Evolutionary conservation across 2,113 vertebrate genomes (phyloP), one percentile per base, ranked within the genome.

Genomic region (Gallinago media): DNA sequence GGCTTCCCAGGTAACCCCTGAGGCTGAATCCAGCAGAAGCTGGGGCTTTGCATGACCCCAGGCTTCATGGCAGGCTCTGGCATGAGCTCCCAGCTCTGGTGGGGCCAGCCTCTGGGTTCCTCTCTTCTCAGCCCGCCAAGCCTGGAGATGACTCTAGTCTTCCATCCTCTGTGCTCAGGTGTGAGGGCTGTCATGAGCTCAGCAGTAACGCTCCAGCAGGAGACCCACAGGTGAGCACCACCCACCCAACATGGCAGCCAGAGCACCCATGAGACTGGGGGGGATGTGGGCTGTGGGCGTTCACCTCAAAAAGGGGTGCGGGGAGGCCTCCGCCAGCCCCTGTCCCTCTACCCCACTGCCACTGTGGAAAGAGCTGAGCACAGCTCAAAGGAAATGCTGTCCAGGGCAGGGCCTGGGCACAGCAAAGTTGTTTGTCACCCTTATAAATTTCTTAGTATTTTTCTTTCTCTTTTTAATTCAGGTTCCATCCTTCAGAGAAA

Each of bases 281-380:
- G 63, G n/a, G 3, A 2, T 5, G 20, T 0, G 22, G 16, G 16
- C 31, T 34, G 11, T 5, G 17, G 54, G 26, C 10, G 11, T 5
- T 26, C 46, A 15, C 16, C 25, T 21, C 2, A 1, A 0, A 2
- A 46, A 27, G 34, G 29, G 17, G 49, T 52, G 31, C 0, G 3
- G 49, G 47, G n/a, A 29, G 3, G 15, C 21, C 34, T 26, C 42
- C 21, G 13, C 4, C 72, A 70, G 31, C 47, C 52, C 47, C 44
- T 80, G 66, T 38, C 59, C 29, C 52, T 44, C 47, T 44, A 3
- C 23, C 9, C 4, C 12, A 3, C 32, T 40, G 54, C 22, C 46
- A 5, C 0, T 32, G 56, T 1, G 3, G 75, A 54, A 42, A 52
- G 16, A 46, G 6, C 8, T 1, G 4, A 72, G n/a, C 32, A 34